Evolutionary conservation across 2,797 vertebrate genomes (phyloP), one percentile per base, ranked within the genome.

Genomic region (Spea hammondii): DNA sequence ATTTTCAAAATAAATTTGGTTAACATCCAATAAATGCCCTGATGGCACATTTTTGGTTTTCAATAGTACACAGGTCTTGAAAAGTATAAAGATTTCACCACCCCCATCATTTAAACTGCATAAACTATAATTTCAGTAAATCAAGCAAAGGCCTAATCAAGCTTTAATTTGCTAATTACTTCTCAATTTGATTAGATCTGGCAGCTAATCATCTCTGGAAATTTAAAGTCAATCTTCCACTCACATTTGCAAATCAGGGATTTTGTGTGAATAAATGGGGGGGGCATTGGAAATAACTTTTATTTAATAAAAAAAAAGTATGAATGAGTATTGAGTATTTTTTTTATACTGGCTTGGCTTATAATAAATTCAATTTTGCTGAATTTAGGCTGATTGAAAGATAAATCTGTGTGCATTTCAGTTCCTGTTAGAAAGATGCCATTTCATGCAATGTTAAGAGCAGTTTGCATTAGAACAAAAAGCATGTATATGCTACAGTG

Each of bases 81-180:
- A 45, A 70, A 85, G 76, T 84, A 84, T 65, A 87, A 78, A 79
- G 53, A 88, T 88, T 83, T 88, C 86, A 88, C 91, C 91, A 91
- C 91, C 92, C 86, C 91, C 91, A 89, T 90, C 88, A 88, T 93
- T 92, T 92, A 91, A 90, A 88, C 87, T 70, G 83, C 85, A 91
- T 91, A 93, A 93, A 93, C 90, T 92, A 87, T 91, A 93, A 93
- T 92, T 91, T 92, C 88, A 88, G 88, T 89, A 92, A 92, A 92
- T 93, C 90, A 92, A 91, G 91, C 84, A 91, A 91, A 90, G 90
- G 92, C 86, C 90, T 93, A 92, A 93, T 93, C 91, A 93, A 90
- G 90, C 92, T 93, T 92, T 92, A 91, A 92, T 93, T 92, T 92
- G 85, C 85, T 92, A 93, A 93, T 92, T 93, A 90, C 89, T 91